Conservation (phyloP, 1,140 invertebrate species). For the Drosophila azteca region DNA sequence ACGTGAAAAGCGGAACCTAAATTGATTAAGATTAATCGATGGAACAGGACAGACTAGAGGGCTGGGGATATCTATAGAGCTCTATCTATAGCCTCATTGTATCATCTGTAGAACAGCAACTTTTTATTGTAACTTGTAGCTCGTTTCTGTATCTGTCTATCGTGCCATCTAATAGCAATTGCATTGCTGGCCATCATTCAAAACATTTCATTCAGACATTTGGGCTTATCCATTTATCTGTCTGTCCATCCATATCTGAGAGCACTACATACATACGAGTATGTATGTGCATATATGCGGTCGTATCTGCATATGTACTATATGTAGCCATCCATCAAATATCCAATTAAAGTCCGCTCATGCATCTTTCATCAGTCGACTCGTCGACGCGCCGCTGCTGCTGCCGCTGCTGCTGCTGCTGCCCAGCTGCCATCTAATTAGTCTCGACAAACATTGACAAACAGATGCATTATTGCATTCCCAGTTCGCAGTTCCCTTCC, state of each 20-base stretch:
- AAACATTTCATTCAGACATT: neutral
- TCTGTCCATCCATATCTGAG: constrained; percentile 9
- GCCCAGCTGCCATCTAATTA: constrained; percentile 58
- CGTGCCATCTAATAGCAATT: constrained; percentile 7
- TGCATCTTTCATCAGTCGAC: constrained; percentile 56
- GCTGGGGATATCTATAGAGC: no score
- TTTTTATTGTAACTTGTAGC: no score
- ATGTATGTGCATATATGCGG: neutral
- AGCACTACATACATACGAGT: neutral
- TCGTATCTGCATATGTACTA: constrained; percentile 30
- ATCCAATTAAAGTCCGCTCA: constrained; percentile 56
- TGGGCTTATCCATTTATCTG: constrained; percentile 20
- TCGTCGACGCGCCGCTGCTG: constrained; percentile 6
- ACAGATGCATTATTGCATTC: constrained; percentile 65
- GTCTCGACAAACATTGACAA: constrained; percentile 70
- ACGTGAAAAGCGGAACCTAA: constrained; percentile 3
- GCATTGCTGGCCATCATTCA: neutral
- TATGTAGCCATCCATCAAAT: constrained; percentile 44
- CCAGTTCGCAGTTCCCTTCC: constrained; percentile 8
- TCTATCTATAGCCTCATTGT: neutral
- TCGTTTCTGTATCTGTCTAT: neutral
- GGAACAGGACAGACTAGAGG: neutral
- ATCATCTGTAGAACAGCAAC: no score
- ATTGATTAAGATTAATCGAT: constrained; percentile 46
- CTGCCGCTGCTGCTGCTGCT: no score